Evolutionary conservation across 2,888 invertebrate genomes (phyloP), one percentile per base, ranked within the genome.

Genomic region (Acleris holmiana): DNA sequence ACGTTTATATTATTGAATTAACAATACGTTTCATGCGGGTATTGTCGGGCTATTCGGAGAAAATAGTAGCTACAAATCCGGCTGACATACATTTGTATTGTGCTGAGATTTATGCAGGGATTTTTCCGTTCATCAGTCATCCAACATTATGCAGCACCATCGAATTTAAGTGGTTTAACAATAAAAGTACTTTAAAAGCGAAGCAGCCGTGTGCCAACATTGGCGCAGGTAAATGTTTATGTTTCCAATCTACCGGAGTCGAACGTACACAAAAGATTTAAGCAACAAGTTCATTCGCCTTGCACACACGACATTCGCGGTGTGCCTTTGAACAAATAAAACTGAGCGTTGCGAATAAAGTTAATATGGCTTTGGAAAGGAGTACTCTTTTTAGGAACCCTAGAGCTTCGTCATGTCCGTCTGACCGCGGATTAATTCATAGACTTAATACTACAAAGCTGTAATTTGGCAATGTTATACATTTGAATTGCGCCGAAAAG

Each of bases 241-340:
- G 44, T 63, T 63, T 51, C 55, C 55, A 18, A 47, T 50, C 40
- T 40, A 21, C n/a, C 35, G 25, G 21, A 19, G n/a, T 13, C 44
- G n/a, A 53, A 40, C 25, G 47, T 21, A 44, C 25, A 56, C 44
- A 61, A 54, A 23, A 48, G 61, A 35, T 48, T 58, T 58, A 47
- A 57, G 62, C 62, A 62, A 56, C 56, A 56, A 56, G 61, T 56
- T 4, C 56, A 44, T 25, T 55, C 41, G 40, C 41, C 40, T 46
- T 21, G 35, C 35, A 53, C 17, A 51, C 29, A 53, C 29, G n/a
- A 35, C 47, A 46, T 61, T 47, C 46, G 53, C 46, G 4, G 21
- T 15, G 47, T 48, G 25, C 47, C 35, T 1, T 13, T 35, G 35
- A 35, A 8, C 35, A 35, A 35, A 35, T 4, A 35, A 35, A 35